phyloP scores from a whole-genome alignment of 2,888 invertebrate species.

The Orchestes rusci region DNA sequence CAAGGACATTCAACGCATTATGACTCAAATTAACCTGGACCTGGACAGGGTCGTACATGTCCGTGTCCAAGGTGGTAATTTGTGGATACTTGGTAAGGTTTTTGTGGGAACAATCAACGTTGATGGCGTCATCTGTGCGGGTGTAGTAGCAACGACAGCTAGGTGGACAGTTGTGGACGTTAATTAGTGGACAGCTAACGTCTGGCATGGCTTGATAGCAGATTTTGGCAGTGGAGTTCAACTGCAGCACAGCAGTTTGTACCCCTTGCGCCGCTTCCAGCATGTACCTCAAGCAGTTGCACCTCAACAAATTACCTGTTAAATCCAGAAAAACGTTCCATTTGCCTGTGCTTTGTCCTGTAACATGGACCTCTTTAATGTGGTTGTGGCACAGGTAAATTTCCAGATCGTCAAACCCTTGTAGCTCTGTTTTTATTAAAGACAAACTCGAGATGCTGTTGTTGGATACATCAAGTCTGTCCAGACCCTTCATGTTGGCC shows the following conservation, averaged over 20 bases:
- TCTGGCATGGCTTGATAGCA: slow-evolving; percentile 2
- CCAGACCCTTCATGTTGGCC: too few relatives aligned
- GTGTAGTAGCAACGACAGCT: slow-evolving; percentile 11
- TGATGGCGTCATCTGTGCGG: slow-evolving; percentile 6
- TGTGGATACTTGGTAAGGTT: slow-evolving; percentile 11
- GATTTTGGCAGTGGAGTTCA: too few relatives aligned
- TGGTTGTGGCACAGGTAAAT: slow-evolving; percentile 7
- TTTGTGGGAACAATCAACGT: slow-evolving; percentile 14
- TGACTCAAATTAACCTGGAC: slow-evolving; percentile 7
- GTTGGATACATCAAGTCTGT: too few relatives aligned
- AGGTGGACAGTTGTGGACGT: slow-evolving; percentile 11
- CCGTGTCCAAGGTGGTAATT: slow-evolving; percentile 7
- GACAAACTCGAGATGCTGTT: too few relatives aligned
- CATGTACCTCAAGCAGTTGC: slow-evolving; percentile 12
- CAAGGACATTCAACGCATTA: slow-evolving; percentile 9
- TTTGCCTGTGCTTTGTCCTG: background rate
- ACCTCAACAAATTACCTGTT: slow-evolving; percentile 9
- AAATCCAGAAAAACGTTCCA: slow-evolving; percentile 14
- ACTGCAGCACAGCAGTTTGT: background rate
- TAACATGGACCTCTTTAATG: slow-evolving; percentile 2
- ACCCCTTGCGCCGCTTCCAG: too few relatives aligned
- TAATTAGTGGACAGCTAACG: slow-evolving; percentile 8
- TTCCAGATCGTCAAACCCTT: too few relatives aligned
- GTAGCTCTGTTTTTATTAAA: too few relatives aligned
- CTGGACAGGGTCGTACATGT: slow-evolving; percentile 4